phyloP scores from a whole-genome alignment of 2,888 invertebrate genomes.

The Heliconius cydno region DNA sequence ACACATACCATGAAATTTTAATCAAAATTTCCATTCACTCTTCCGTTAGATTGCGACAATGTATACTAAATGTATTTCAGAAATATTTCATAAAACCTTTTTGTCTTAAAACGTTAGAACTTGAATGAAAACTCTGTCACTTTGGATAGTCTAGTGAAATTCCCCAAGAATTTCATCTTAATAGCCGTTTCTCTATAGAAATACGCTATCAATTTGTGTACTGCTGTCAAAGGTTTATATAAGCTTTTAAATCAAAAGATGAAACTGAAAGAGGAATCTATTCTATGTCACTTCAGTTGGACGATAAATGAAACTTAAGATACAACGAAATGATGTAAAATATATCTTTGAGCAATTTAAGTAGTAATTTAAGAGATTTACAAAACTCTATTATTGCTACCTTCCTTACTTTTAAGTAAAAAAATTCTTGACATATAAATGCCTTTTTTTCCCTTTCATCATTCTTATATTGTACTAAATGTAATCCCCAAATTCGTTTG shows the following conservation, averaged over 20 bases:
- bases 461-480: too few relatives aligned
- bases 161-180: slow-evolving; percentile 23
- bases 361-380: too few relatives aligned
- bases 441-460: too few relatives aligned
- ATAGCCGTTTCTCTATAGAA: slow-evolving; percentile 30
- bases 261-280: not conserved
- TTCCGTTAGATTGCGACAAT: not conserved
- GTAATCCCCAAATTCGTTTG: too few relatives aligned
- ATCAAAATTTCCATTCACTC: not conserved
- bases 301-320: not conserved
- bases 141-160: slow-evolving; percentile 24
- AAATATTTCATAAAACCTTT: not conserved
- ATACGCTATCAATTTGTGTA: slow-evolving; percentile 26
- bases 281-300: slow-evolving; percentile 1
- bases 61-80: not conserved
- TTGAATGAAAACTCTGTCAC: slow-evolving; percentile 22
- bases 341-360: too few relatives aligned
- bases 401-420: too few relatives aligned
- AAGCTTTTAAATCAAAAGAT: slow-evolving; percentile 25
- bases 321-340: not conserved
- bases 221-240: slow-evolving; percentile 26
- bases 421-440: too few relatives aligned
- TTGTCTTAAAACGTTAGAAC: not conserved
- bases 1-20: not conserved
- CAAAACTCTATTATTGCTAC: too few relatives aligned